phyloP scores from a whole-genome alignment of 2,888 invertebrate species.

The Ferdinandea cuprea region DNA sequence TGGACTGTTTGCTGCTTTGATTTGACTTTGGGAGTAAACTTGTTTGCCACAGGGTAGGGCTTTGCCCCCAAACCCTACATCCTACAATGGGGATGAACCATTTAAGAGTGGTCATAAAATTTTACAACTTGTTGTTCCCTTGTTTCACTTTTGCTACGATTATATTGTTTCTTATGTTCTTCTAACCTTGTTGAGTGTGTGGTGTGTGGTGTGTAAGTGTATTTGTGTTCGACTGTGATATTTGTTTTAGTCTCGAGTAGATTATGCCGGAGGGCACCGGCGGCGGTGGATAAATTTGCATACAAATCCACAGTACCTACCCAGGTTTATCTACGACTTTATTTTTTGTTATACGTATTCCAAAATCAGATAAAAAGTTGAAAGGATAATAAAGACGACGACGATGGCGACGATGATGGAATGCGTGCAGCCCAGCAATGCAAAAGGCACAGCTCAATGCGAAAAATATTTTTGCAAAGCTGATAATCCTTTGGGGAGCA shows the following conservation, averaged over 20 bases:
- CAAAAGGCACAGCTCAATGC: slow-evolving; percentile 55
- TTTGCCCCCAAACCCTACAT: not conserved
- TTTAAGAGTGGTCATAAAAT: slow-evolving; percentile 66
- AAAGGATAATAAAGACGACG: slow-evolving; percentile 68
- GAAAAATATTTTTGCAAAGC: slow-evolving; percentile 56
- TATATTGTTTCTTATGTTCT: slow-evolving; percentile 8
- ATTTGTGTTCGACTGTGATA: not conserved
- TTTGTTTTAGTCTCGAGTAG: slow-evolving; percentile 34
- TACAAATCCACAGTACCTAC: slow-evolving; percentile 33
- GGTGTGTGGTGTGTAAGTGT: slow-evolving; percentile 5
- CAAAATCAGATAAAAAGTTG: slow-evolving; percentile 64
- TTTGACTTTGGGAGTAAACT: slow-evolving; percentile 39
- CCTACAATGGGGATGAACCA: slow-evolving; percentile 28
- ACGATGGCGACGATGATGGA: slow-evolving; percentile 19
- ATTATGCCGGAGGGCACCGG: slow-evolving; percentile 39
- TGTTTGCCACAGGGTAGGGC: slow-evolving; percentile 28
- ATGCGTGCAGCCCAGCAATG: not conserved
- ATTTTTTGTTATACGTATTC: slow-evolving; percentile 43
- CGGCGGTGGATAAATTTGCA: slow-evolving; percentile 55
- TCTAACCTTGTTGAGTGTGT: no score
- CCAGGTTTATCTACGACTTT: slow-evolving; percentile 59
- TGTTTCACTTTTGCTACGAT: slow-evolving; percentile 46
- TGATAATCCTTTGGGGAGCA: slow-evolving; percentile 66
- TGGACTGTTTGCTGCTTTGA: slow-evolving; percentile 47
- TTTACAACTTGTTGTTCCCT: slow-evolving; percentile 71